Evolutionary conservation across 2,797 vertebrate species (phyloP).

Genomic region (Etheostoma perlongum): DNA sequence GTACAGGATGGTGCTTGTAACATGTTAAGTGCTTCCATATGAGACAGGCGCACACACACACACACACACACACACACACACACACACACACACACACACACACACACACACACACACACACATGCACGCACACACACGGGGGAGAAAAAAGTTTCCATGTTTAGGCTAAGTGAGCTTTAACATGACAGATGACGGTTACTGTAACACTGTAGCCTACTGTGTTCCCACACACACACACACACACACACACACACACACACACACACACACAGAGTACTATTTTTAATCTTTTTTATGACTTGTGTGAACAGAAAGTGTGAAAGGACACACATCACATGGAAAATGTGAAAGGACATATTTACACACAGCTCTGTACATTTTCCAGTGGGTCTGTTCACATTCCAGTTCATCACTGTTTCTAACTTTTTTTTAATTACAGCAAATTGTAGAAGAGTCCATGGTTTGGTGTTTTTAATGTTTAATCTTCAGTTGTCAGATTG

Average conservation of each 20-base stretch:
- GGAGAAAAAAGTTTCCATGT: constrained; percentile 77
- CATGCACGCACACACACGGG: constrained; percentile 28
- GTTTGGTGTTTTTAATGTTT: constrained; percentile 14
- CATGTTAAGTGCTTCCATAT: constrained; percentile 68
- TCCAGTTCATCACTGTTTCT: constrained; percentile 6
- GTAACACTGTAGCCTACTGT: constrained; percentile 50
- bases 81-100: constrained; percentile 30
- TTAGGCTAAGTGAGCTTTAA: constrained; percentile 72
- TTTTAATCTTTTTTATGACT: constrained; percentile 61
- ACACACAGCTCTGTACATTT: constrained; percentile 36
- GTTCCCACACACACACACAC: constrained; percentile 23
- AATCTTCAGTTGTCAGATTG: constrained; percentile 4
- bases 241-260: constrained; percentile 26
- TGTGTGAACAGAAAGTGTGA: constrained; percentile 59
- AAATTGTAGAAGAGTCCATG: neutral
- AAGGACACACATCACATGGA: constrained; percentile 41
- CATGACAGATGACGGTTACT: constrained; percentile 77
- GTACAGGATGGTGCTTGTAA: constrained; percentile 11
- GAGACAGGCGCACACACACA: constrained; percentile 22
- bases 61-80: constrained; percentile 33
- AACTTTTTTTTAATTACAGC: neutral
- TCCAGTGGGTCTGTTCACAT: constrained; percentile 34
- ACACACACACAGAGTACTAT: constrained; percentile 33
- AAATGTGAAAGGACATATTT: constrained; percentile 54
- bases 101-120: constrained; percentile 21